These are phyloP conservation scores for Mixornis gularis DNA, from an alignment of 2,113 vertebrate species.

Conservation along the genomic window DNA sequence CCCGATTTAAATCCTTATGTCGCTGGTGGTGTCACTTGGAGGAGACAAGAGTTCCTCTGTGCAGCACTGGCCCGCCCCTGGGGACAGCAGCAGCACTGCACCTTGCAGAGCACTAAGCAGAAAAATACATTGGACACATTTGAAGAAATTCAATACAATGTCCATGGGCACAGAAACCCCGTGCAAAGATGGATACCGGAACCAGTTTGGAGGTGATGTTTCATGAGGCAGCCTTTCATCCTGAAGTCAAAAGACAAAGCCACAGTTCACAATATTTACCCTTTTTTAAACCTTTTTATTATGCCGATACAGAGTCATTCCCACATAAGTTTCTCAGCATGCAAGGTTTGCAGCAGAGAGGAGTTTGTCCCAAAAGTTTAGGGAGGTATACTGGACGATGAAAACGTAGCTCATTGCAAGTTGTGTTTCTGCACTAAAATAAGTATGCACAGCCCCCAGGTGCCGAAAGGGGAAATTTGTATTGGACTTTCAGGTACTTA, in stretches of 20 bases:
- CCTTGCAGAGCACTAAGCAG: not conserved
- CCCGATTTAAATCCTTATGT: not conserved
- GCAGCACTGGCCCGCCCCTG: not conserved
- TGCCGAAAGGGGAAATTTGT: not conserved
- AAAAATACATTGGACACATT: accelerated
- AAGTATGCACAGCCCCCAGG: accelerated
- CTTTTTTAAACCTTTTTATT: not conserved
- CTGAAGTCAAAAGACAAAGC: not conserved
- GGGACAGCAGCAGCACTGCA: not conserved
- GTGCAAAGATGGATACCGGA: not conserved
- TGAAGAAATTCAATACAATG: not conserved
- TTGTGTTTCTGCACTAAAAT: not conserved
- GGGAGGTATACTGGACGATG: not conserved
- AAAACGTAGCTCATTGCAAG: not conserved
- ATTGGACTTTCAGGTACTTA: not conserved
- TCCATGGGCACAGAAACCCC: accelerated
- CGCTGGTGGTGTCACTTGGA: not conserved
- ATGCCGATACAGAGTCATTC: not conserved
- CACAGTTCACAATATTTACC: not conserved
- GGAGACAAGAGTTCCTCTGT: accelerated
- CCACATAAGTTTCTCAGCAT: not conserved
- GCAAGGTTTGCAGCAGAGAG: not conserved
- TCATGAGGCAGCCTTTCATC: not conserved
- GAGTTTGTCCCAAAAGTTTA: not conserved
- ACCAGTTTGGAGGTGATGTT: not conserved